Evolutionary conservation across 2,113 vertebrate species (phyloP).

Genomic region (Saccopteryx leptura): DNA sequence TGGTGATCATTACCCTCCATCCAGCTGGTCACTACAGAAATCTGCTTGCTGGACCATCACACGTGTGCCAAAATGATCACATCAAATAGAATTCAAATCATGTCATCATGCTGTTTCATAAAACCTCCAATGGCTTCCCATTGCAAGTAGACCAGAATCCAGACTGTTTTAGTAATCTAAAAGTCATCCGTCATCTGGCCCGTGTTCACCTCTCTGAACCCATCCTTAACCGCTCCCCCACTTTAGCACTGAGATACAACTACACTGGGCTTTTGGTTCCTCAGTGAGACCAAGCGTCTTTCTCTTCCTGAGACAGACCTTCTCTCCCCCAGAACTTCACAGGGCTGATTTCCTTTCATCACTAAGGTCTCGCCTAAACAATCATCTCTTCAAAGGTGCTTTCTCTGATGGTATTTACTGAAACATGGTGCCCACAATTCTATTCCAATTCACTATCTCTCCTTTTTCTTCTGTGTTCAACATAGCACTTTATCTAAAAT

Average conservation of each 20-base stretch:
- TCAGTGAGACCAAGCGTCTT: background rate
- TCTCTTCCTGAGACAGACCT: conserved; percentile 21
- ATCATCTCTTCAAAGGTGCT: background rate
- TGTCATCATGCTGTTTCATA: background rate
- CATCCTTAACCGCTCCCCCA: background rate
- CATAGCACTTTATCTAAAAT: background rate
- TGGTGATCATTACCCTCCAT: background rate
- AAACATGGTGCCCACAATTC: background rate
- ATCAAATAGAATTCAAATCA: background rate
- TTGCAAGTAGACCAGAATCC: background rate
- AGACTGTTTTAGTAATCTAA: background rate
- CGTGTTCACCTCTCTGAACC: background rate
- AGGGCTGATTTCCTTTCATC: background rate
- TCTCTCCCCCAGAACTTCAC: background rate
- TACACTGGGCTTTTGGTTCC: background rate
- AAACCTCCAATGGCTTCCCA: background rate
- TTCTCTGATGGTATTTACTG: background rate
- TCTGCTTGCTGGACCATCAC: background rate
- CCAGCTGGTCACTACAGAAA: background rate
- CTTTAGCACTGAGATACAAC: background rate
- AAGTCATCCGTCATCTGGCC: background rate
- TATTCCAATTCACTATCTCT: background rate
- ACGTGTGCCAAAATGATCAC: background rate
- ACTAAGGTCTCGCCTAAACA: conserved; percentile 22
- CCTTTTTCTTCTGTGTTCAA: background rate